These are phyloP conservation scores for Apis laboriosa DNA, from an alignment of 1,140 invertebrate genomes.

Conservation along the genomic window DNA sequence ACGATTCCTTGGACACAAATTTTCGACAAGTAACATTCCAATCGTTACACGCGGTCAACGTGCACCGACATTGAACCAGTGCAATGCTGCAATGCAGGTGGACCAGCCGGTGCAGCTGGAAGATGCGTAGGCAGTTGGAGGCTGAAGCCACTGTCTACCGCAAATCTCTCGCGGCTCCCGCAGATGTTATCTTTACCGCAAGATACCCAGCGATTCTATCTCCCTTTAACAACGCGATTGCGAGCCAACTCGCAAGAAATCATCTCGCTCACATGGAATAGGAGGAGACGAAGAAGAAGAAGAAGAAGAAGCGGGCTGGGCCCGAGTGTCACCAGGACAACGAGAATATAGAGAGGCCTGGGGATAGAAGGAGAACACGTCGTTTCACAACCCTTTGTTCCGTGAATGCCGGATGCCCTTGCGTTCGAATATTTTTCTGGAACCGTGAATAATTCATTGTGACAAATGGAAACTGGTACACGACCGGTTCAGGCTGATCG, in stretches of 20 bases:
- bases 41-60: constrained; percentile 40
- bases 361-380: neutral
- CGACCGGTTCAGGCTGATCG: neutral
- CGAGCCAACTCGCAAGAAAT: constrained; percentile 34
- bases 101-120: constrained; percentile 47
- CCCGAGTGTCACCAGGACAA: constrained; percentile 26
- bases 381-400: constrained; percentile 32
- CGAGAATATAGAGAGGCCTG: constrained; percentile 5
- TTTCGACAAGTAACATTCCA: constrained; percentile 36
- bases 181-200: constrained; percentile 46
- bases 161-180: constrained; percentile 54
- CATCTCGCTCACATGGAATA: constrained; percentile 53
- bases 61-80: constrained; percentile 50
- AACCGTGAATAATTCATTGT: constrained; percentile 28
- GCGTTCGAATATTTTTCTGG: constrained; percentile 9
- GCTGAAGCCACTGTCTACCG: constrained; percentile 37
- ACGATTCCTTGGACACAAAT: constrained; percentile 6
- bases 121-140: constrained; percentile 49
- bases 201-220: constrained; percentile 42
- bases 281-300: constrained; percentile 53
- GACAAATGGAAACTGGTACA: constrained; percentile 22
- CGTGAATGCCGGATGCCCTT: too few species aligned
- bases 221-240: neutral
- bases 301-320: neutral
- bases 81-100: constrained; percentile 52